Conservation (phyloP, 2,113 vertebrate genomes). For the Globicephala melas region DNA sequence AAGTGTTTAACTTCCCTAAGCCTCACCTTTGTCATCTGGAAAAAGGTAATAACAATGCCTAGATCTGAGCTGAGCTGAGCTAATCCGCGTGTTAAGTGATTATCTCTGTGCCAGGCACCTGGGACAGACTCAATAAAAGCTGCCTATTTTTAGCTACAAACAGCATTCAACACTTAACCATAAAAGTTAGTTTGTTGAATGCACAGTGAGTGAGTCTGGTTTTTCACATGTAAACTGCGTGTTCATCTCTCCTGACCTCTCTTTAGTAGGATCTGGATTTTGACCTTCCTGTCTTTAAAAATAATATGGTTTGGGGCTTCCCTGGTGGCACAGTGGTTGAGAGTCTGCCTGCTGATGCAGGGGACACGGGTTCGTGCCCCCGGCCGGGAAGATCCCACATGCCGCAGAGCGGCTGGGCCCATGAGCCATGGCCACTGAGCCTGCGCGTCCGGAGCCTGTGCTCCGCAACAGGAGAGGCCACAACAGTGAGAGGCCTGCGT, state of each 20-base stretch:
- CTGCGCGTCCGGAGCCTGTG: too few relatives aligned
- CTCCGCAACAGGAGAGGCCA: too few relatives aligned
- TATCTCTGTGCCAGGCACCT: neutral
- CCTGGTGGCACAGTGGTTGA: too few relatives aligned
- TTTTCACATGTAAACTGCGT: constrained; percentile 29
- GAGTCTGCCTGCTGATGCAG: rapidly evolving
- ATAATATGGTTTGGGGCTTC: neutral
- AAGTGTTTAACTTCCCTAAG: neutral
- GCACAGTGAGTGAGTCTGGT: neutral
- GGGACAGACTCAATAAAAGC: neutral
- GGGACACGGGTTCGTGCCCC: too few relatives aligned
- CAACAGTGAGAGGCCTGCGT: too few relatives aligned
- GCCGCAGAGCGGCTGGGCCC: rapidly evolving
- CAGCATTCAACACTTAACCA: constrained; percentile 7
- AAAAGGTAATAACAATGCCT: neutral
- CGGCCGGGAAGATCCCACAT: rapidly evolving
- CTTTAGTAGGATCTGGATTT: constrained; percentile 35
- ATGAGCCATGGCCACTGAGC: too few relatives aligned
- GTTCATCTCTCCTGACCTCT: constrained; percentile 1
- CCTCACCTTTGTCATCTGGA: neutral
- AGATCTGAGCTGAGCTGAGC: neutral
- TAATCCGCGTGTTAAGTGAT: neutral
- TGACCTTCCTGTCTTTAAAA: constrained; percentile 56
- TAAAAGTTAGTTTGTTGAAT: constrained; percentile 36
- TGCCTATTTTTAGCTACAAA: constrained; percentile 16